Percentiles rank a stretch among this genome's conserved stretches.
phyloP scores from a whole-genome alignment of 2,797 vertebrate genomes.

The Xiphorhynchus erythropygius region DNA sequence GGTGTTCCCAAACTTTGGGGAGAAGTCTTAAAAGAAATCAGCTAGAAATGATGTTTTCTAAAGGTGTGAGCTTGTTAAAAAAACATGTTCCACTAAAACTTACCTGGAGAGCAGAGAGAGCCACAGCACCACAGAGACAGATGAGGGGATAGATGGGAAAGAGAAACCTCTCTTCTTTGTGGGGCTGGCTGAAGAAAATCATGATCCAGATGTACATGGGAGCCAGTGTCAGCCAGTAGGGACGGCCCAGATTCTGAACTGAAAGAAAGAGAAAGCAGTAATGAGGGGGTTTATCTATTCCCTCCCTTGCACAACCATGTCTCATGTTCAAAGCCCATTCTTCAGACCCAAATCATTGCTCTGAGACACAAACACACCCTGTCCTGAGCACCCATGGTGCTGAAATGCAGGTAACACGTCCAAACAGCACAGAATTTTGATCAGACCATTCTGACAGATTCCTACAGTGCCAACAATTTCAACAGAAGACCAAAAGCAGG shows the following conservation, averaged over 20 bases:
- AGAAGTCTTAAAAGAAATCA: background rate
- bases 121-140: constrained; percentile 91
- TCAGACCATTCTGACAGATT: background rate
- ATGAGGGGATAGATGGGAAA: constrained; percentile 97
- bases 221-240: constrained; percentile 96
- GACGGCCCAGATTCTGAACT: constrained; percentile 98
- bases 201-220: constrained; percentile 98
- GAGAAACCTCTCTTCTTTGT: constrained; percentile 97
- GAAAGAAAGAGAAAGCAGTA: constrained; percentile 62
- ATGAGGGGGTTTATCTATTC: background rate
- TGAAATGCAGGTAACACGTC: background rate
- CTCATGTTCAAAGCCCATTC: background rate
- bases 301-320: background rate
- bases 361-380: background rate
- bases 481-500: background rate
- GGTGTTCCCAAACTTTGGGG: background rate
- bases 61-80: background rate
- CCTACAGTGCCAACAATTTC: background rate
- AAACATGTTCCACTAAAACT: background rate
- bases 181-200: constrained; percentile 94
- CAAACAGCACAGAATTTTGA: background rate
- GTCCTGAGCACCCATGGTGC: rapidly evolving
- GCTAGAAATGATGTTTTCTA: background rate
- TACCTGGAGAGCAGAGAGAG: constrained; percentile 95
- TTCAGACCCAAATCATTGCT: background rate